Conservation (phyloP, 2,888 invertebrate species). For the Camponotus fellah region DNA sequence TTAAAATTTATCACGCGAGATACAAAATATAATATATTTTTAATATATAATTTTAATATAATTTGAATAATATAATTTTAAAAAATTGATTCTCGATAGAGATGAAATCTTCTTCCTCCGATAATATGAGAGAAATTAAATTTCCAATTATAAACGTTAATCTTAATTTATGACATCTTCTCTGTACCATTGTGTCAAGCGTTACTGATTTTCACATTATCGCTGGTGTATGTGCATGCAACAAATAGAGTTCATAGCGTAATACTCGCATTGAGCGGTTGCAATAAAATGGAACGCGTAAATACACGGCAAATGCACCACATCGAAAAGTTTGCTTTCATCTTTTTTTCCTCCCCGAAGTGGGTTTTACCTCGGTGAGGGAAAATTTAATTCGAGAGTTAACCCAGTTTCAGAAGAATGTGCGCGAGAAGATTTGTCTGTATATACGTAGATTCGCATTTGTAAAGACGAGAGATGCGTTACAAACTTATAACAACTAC, state of each 20-base stretch:
- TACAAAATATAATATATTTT: background rate
- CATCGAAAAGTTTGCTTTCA: conserved; percentile 62
- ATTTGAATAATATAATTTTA: background rate
- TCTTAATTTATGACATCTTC: conserved; percentile 13
- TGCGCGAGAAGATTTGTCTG: conserved; percentile 28
- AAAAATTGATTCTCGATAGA: background rate
- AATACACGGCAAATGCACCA: conserved; percentile 50
- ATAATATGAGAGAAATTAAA: conserved; percentile 1
- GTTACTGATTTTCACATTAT: conserved; percentile 22
- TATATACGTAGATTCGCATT: conserved; percentile 55
- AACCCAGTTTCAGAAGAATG: conserved; percentile 76
- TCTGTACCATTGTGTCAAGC: background rate
- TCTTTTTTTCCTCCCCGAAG: conserved; percentile 36
- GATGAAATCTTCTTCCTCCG: background rate
- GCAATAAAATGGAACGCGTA: conserved; percentile 50
- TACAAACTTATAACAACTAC: conserved; percentile 17
- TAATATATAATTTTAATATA: no score
- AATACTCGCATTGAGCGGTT: conserved; percentile 14
- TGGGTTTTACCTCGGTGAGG: conserved; percentile 48
- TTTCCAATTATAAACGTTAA: background rate
- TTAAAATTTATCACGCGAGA: background rate
- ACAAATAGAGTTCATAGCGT: conserved; percentile 26
- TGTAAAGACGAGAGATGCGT: conserved; percentile 29
- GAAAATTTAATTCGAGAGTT: conserved; percentile 74
- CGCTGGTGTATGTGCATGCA: background rate